A percentile compares a stretch with the other conserved stretches of the same genome.
phyloP scores from a whole-genome alignment of 1,140 invertebrate species.

The roundworm (Caenorhabditis elegans) region WBcel235 BX284604.4:9834001-9834500 shows the following conservation, averaged over 20 bases:
- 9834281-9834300: background rate
- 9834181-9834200: constrained; percentile 17
- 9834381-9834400: background rate
- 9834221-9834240: background rate
- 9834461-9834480: background rate
- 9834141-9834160: constrained; percentile 91
- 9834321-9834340: background rate
- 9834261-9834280: background rate
- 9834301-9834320: background rate
- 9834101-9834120: constrained; percentile 75
- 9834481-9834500: background rate
- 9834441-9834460: too few species aligned
- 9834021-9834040: constrained; percentile 34
- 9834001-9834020: constrained; percentile 49
- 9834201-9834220: constrained; percentile 44
- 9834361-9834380: background rate
- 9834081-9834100: background rate
- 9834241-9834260: background rate
- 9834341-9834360: background rate
- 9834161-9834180: constrained; percentile 84
- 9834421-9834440: background rate
- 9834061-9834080: constrained; percentile 12
- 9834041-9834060: constrained; percentile 56
- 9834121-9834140: constrained; percentile 93
- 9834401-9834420: background rate